phyloP scores from a whole-genome alignment of 2,797 vertebrate genomes.

The Oreortyx pictus region DNA sequence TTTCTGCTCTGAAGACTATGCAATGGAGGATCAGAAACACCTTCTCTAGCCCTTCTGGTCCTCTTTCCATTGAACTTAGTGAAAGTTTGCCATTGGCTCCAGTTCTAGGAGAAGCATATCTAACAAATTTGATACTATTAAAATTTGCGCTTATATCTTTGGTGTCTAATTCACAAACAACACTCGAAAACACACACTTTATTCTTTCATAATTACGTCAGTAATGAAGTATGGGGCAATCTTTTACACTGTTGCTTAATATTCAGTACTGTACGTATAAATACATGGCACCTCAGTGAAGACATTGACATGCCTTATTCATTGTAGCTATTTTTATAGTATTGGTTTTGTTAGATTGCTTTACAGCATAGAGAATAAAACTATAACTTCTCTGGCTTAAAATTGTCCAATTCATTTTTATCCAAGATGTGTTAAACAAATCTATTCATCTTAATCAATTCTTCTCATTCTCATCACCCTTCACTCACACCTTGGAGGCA shows the following conservation, averaged over 20 bases:
- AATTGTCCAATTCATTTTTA: conserved; percentile 8
- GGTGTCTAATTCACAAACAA: not conserved
- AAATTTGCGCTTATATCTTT: not conserved
- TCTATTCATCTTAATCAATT: not conserved
- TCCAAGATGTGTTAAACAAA: not conserved
- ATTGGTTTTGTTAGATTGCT: conserved; percentile 62
- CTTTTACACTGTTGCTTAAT: conserved; percentile 58
- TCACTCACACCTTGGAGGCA: conserved; percentile 41
- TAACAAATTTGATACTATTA: not conserved
- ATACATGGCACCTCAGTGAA: conserved; percentile 60
- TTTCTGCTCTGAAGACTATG: conserved; percentile 59
- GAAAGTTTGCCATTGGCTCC: not conserved
- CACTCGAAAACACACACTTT: not conserved
- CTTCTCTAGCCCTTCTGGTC: conserved; percentile 36
- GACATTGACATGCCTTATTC: conserved; percentile 55
- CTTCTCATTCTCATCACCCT: conserved; percentile 4
- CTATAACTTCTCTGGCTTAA: conserved; percentile 44
- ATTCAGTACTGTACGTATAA: conserved; percentile 72
- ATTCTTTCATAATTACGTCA: not conserved
- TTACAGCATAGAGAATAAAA: conserved; percentile 60
- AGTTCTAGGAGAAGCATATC: not conserved
- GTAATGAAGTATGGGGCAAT: not conserved
- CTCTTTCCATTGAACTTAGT: conserved; percentile 48
- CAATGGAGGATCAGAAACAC: conserved; percentile 54
- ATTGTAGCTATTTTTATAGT: conserved; percentile 61